phyloP scores from a whole-genome alignment of 1,140 invertebrate genomes.

The Tetraneura akinire region DNA sequence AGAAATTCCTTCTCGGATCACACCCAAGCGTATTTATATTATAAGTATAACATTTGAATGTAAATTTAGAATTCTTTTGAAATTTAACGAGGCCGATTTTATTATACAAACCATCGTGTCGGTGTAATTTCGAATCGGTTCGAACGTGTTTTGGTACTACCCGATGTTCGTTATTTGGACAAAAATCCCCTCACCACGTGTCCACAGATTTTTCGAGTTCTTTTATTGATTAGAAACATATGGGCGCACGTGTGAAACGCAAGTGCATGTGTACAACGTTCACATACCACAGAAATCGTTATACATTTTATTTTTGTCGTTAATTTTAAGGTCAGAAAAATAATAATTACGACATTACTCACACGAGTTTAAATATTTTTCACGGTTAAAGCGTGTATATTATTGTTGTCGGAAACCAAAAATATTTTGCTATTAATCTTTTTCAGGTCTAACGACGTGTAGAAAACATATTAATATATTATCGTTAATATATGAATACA shows the following conservation, averaged over 20 bases:
- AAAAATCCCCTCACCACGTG: neutral
- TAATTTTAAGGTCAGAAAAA: neutral
- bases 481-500: neutral
- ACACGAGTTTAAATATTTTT: no score
- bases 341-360: neutral
- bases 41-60: no score
- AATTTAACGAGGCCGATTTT: no score
- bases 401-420: neutral
- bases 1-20: no score
- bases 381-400: neutral
- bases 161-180: neutral
- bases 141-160: neutral
- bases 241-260: neutral
- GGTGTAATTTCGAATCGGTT: no score
- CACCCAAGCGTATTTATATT: no score
- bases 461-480: neutral
- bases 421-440: neutral
- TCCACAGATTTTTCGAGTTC: neutral
- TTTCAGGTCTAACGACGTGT: neutral
- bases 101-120: neutral
- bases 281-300: neutral
- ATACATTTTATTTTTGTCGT: conserved; percentile 10
- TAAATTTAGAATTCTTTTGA: neutral
- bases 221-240: conserved; percentile 32
- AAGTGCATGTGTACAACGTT: neutral